A percentile compares a stretch with the other conserved stretches of the same genome.
Conservation (phyloP, 2,888 invertebrate genomes). For the Thera obeliscata region DNA sequence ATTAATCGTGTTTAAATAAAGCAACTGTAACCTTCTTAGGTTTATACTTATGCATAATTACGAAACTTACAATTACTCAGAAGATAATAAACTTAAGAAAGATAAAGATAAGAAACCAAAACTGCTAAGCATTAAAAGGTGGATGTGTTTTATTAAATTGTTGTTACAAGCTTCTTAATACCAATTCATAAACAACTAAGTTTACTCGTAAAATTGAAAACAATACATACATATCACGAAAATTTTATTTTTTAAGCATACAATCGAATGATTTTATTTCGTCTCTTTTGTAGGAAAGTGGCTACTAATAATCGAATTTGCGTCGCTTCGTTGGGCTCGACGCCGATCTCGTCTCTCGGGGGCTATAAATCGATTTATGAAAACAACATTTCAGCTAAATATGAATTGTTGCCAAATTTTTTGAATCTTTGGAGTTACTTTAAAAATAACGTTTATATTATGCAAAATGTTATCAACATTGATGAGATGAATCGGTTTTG, state of each 20-base stretch:
- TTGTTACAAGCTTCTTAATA: too few relatives aligned
- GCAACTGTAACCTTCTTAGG: too few relatives aligned
- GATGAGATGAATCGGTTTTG: background rate
- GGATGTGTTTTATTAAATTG: too few relatives aligned
- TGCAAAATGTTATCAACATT: background rate
- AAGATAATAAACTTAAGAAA: too few relatives aligned
- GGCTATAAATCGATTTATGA: conserved; percentile 29
- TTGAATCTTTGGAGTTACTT: conserved; percentile 6
- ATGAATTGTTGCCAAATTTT: conserved; percentile 27
- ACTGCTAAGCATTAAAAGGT: too few relatives aligned
- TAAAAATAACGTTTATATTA: conserved; percentile 8
- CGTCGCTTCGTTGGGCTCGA: conserved; percentile 29
- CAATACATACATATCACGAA: conserved; percentile 6
- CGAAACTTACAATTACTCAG: too few relatives aligned
- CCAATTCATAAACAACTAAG: background rate
- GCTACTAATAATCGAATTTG: conserved; percentile 35
- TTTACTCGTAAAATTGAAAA: conserved; percentile 8
- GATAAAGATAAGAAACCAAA: too few relatives aligned
- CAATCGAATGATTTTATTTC: conserved; percentile 19
- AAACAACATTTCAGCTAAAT: conserved; percentile 28
- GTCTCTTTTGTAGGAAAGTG: conserved; percentile 27
- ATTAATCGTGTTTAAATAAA: too few relatives aligned
- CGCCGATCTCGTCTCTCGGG: conserved; percentile 30
- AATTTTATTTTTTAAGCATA: conserved; percentile 13
- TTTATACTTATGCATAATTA: too few relatives aligned